Percentiles rank a stretch among this genome's conserved stretches.
Evolutionary conservation across 2,113 vertebrate species (phyloP).

Genomic region (Chaetodon auriga): DNA sequence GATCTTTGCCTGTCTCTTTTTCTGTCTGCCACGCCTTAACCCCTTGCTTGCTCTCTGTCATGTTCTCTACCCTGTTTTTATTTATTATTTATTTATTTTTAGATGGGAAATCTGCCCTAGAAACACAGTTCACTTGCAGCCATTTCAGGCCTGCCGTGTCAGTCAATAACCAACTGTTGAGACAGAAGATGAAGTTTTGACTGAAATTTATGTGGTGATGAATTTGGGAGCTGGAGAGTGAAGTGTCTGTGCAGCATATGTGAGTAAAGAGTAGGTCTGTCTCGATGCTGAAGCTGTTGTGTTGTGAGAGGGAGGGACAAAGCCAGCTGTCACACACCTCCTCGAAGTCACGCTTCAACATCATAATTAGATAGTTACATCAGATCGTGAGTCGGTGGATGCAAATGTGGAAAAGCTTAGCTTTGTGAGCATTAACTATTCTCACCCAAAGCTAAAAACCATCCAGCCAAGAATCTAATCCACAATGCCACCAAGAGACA

Average conservation of each 20-base stretch:
- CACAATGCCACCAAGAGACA: slow-evolving; percentile 52
- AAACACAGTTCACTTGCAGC: slow-evolving; percentile 34
- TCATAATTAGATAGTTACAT: slow-evolving; percentile 57
- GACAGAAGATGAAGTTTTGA: slow-evolving; percentile 18
- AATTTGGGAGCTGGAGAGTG: neutral
- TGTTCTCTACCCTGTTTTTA: neutral
- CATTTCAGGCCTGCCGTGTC: slow-evolving; percentile 23
- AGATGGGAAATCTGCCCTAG: slow-evolving; percentile 28
- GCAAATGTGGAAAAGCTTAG: slow-evolving; percentile 44
- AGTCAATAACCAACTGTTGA: slow-evolving; percentile 17
- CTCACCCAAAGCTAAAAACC: slow-evolving; percentile 32
- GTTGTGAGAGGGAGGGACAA: slow-evolving; percentile 43
- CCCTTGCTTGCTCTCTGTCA: slow-evolving; percentile 16
- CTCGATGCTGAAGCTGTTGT: slow-evolving; percentile 28
- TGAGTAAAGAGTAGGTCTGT: slow-evolving; percentile 27
- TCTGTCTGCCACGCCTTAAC: slow-evolving; percentile 56
- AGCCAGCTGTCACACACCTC: slow-evolving; percentile 63
- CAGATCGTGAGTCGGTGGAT: slow-evolving; percentile 51
- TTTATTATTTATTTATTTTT: neutral
- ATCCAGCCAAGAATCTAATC: slow-evolving; percentile 60
- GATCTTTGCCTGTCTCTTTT: slow-evolving; percentile 36
- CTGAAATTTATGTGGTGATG: slow-evolving; percentile 30
- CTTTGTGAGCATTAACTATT: slow-evolving; percentile 44
- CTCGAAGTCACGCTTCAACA: slow-evolving; percentile 60
- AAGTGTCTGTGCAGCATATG: slow-evolving; percentile 42